Percentiles rank a stretch among this genome's conserved stretches.
These are phyloP conservation scores for Mesorhabditis spiculigera DNA, from an alignment of 2,888 invertebrate species.

Conservation along the genomic window DNA sequence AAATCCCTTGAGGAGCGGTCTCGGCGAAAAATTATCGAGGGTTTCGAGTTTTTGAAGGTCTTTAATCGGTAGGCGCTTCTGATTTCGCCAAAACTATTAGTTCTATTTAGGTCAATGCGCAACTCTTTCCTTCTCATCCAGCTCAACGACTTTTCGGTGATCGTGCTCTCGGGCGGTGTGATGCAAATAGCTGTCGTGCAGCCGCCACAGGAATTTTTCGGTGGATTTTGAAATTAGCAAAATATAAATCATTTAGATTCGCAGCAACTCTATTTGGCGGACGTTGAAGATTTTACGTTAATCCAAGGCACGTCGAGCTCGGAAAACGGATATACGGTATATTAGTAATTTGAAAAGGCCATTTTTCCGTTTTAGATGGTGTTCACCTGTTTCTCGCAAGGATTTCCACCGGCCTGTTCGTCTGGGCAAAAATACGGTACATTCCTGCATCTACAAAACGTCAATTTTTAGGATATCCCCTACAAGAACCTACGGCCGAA, in stretches of 20 bases:
- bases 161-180: not conserved
- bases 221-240: not conserved
- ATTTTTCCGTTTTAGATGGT: not conserved
- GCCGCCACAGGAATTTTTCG: conserved; percentile 5
- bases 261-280: not conserved
- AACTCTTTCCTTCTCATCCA: not conserved
- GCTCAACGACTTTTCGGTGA: not conserved
- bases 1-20: not conserved
- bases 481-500: not conserved
- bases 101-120: not conserved
- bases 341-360: not conserved
- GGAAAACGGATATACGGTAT: conserved; percentile 2
- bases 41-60: not conserved
- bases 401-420: not conserved
- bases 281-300: not conserved
- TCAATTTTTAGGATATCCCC: too few relatives aligned
- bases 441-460: too few relatives aligned
- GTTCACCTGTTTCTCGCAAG: not conserved
- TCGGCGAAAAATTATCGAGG: not conserved
- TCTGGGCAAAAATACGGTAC: not conserved
- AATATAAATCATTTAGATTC: not conserved
- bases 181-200: not conserved
- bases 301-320: not conserved
- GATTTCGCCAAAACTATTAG: too few relatives aligned
- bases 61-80: too few relatives aligned